Evolutionary conservation across 2,888 invertebrate genomes (phyloP).

Genomic region (Tipula unca): DNA sequence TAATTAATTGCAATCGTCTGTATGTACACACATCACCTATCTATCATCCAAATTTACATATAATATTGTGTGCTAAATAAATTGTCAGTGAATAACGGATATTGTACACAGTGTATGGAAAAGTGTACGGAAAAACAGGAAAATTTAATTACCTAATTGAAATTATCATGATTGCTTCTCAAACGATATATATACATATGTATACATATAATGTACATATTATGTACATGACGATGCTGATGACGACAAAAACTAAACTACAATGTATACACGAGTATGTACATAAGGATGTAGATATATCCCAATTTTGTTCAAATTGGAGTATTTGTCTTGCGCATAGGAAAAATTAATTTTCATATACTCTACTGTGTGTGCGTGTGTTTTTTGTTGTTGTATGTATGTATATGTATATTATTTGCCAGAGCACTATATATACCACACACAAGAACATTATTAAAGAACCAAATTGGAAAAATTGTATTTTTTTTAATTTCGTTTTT

Average conservation of each 20-base stretch:
- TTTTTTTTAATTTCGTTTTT: neutral
- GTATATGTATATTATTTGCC: neutral
- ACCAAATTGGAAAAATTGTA: neutral
- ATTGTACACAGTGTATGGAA: neutral
- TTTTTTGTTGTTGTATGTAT: no score
- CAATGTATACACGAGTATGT: neutral
- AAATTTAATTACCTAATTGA: neutral
- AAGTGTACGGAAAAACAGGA: neutral
- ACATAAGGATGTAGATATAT: neutral
- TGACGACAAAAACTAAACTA: neutral
- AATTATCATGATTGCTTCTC: neutral
- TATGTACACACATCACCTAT: neutral
- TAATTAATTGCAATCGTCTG: no score
- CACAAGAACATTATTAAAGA: neutral
- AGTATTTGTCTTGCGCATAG: neutral
- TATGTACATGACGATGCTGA: neutral
- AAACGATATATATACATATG: neutral
- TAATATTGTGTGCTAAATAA: neutral
- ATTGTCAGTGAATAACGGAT: neutral
- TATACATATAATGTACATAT: no score
- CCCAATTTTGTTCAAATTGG: neutral
- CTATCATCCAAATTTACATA: neutral
- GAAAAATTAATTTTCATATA: neutral
- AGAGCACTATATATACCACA: neutral
- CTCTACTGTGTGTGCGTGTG: neutral